Evolutionary conservation across 2,113 vertebrate species (phyloP).

Genomic region (Mirza zaza): DNA sequence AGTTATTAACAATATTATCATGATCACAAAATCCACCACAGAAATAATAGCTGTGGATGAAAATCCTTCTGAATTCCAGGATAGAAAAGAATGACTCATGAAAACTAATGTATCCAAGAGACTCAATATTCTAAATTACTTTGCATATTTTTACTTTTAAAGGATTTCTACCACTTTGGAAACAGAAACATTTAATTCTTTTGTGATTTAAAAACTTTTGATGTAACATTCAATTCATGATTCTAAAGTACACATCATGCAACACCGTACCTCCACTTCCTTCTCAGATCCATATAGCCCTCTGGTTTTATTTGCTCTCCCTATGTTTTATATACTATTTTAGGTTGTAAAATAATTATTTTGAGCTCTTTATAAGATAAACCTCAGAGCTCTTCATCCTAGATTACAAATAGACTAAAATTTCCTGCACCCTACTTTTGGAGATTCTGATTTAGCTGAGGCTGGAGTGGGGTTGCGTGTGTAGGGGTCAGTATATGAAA

Average conservation of each 20-base stretch:
- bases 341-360: not conserved
- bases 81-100: not conserved
- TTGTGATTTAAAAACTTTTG: not conserved
- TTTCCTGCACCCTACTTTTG: not conserved
- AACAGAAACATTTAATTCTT: not conserved
- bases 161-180: not conserved
- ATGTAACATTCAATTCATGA: not conserved
- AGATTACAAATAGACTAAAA: not conserved
- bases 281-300: not conserved
- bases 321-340: not conserved
- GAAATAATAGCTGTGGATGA: not conserved
- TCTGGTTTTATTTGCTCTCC: not conserved
- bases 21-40: not conserved
- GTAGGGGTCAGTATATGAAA: too few relatives aligned
- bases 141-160: not conserved
- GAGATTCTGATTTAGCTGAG: not conserved
- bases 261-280: not conserved
- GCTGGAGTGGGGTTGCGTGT: accelerated
- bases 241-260: not conserved
- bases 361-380: not conserved
- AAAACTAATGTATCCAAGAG: not conserved
- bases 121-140: not conserved
- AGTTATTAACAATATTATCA: not conserved
- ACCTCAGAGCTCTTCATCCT: not conserved
- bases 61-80: not conserved